Evolutionary conservation across 1,140 invertebrate species (phyloP).

Genomic region (Anoplolepis gracilipes): DNA sequence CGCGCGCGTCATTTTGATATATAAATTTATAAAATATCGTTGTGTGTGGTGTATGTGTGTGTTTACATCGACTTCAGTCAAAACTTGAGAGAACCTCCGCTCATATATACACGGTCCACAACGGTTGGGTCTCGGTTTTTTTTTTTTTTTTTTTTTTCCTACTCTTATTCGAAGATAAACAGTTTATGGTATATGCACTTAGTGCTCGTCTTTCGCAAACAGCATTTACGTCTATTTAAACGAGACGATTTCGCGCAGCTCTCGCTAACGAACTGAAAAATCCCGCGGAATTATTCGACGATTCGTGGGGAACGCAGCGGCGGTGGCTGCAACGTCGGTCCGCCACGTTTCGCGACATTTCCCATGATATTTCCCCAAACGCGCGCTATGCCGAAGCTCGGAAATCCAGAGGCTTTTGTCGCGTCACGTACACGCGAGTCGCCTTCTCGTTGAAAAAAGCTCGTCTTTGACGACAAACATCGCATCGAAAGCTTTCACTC

Average conservation of each 20-base stretch:
- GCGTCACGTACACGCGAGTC: conserved; percentile 31
- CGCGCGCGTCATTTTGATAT: conserved; percentile 50
- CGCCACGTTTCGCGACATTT: conserved; percentile 43
- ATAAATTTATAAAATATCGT: conserved; percentile 47
- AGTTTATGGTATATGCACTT: conserved; percentile 22
- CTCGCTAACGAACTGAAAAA: conserved; percentile 2
- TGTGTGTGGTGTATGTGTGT: not conserved
- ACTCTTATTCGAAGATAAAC: conserved; percentile 21
- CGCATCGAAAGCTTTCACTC: conserved; percentile 68
- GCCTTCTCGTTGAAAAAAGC: conserved; percentile 56
- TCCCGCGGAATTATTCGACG: not conserved
- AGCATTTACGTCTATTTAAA: conserved; percentile 30
- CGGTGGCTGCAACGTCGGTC: conserved; percentile 5
- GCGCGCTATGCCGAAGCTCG: not conserved
- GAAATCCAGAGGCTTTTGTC: conserved; percentile 61
- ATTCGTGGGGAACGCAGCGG: not conserved
- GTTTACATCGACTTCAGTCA: not conserved
- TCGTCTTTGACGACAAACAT: conserved; percentile 73
- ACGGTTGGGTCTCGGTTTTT: not conserved
- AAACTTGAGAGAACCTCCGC: not conserved
- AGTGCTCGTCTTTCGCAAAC: not conserved
- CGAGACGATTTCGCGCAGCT: not conserved
- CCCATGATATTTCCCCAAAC: conserved; percentile 42
- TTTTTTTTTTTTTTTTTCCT: not conserved
- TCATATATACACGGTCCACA: too few relatives aligned